Percentiles rank a stretch among this genome's conserved stretches.
These are phyloP conservation scores for Phengaris arion DNA, from an alignment of 2,888 invertebrate species.

Conservation along the genomic window DNA sequence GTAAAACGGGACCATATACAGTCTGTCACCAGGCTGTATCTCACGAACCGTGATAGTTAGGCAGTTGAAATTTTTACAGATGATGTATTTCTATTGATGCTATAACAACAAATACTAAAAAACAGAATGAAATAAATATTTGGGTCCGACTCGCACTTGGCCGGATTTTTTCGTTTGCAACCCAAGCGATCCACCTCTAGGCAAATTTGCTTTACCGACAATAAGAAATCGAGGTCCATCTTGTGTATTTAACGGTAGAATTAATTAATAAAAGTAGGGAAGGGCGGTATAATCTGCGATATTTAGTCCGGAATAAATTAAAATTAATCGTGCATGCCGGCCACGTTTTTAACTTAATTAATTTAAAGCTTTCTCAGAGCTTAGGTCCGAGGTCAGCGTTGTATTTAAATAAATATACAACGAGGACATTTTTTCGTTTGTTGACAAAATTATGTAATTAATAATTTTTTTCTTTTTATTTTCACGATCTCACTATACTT, in stretches of 20 bases:
- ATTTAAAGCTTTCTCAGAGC: slow-evolving; percentile 25
- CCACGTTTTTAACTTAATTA: slow-evolving; percentile 31
- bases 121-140: too few relatives aligned
- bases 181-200: background rate
- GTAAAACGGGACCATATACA: too few relatives aligned
- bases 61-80: too few relatives aligned
- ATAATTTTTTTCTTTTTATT: background rate
- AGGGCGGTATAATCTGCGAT: slow-evolving; percentile 25
- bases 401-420: too few relatives aligned
- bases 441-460: background rate
- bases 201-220: background rate
- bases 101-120: too few relatives aligned
- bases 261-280: slow-evolving; percentile 18
- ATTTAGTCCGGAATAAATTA: slow-evolving; percentile 30
- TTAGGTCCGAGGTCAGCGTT: background rate
- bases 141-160: too few relatives aligned
- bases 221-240: background rate
- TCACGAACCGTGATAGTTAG: too few relatives aligned
- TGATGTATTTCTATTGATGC: too few relatives aligned
- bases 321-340: slow-evolving; percentile 29
- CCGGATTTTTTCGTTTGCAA: too few relatives aligned
- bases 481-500: too few relatives aligned
- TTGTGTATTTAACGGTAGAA: slow-evolving; percentile 1
- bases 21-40: too few relatives aligned
- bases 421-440: background rate